phyloP scores from a whole-genome alignment of 2,888 invertebrate species.

The Aspidapion aeneum region DNA sequence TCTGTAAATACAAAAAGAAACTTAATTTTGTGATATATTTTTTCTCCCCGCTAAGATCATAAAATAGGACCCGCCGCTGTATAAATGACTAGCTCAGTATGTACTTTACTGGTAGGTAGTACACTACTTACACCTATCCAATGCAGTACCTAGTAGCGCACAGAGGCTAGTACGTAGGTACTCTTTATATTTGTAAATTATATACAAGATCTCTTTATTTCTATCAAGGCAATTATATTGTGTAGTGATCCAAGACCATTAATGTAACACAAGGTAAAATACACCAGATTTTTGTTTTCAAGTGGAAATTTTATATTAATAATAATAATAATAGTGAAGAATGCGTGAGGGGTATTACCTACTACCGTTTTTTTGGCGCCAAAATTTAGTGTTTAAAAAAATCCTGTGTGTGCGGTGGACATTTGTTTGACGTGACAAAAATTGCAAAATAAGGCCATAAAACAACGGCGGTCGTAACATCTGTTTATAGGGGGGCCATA shows the following conservation, averaged over 20 bases:
- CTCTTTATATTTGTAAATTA: not conserved
- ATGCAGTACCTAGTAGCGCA: not conserved
- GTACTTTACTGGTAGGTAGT: not conserved
- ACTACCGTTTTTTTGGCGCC: too few species aligned
- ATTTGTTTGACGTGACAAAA: too few species aligned
- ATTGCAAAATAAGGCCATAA: too few species aligned
- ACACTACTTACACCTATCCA: not conserved
- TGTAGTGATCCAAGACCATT: slow-evolving; percentile 31
- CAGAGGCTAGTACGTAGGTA: not conserved
- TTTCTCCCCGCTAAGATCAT: too few species aligned
- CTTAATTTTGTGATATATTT: too few species aligned
- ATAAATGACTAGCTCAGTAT: not conserved
- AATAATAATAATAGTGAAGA: too few species aligned
- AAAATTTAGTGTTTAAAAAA: not conserved
- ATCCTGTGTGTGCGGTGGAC: too few species aligned
- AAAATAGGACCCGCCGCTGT: too few species aligned
- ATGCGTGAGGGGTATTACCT: too few species aligned
- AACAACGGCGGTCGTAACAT: too few species aligned
- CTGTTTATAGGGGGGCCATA: too few species aligned
- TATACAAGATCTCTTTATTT: slow-evolving; percentile 32
- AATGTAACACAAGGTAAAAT: slow-evolving; percentile 32
- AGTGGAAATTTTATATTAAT: slow-evolving; percentile 5
- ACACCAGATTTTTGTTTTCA: slow-evolving; percentile 20
- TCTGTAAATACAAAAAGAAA: too few species aligned
- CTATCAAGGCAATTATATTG: slow-evolving; percentile 38